A percentile compares a stretch with the other conserved stretches of the same genome.
Evolutionary conservation across 1,140 invertebrate species (phyloP).

Genomic region (Cydia fagiglandana): DNA sequence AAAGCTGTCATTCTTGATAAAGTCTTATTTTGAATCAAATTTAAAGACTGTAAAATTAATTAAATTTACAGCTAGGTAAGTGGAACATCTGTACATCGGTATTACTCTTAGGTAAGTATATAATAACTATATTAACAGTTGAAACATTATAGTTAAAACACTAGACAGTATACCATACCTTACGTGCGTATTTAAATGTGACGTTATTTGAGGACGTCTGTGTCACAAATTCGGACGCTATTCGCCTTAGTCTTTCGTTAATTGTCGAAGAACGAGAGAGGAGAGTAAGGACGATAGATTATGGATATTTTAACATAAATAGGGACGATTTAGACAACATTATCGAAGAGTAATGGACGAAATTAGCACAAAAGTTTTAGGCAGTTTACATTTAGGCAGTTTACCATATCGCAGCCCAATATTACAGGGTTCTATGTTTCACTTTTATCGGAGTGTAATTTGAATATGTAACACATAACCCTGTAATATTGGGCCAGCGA

Average conservation of each 20-base stretch:
- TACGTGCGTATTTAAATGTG: background rate
- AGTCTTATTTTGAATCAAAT: background rate
- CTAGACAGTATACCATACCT: slow-evolving; percentile 7
- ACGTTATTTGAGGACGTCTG: background rate
- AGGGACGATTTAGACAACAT: background rate
- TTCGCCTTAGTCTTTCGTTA: background rate
- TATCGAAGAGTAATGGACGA: too few relatives aligned
- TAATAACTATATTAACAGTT: background rate
- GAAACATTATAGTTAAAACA: background rate
- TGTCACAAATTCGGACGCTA: background rate
- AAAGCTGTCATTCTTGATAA: background rate
- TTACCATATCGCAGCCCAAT: too few relatives aligned
- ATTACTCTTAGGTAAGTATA: background rate
- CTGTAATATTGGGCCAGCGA: too few relatives aligned
- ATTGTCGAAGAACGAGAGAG: background rate
- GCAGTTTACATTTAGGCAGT: background rate
- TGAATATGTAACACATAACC: too few relatives aligned
- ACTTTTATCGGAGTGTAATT: too few relatives aligned
- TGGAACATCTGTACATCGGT: background rate
- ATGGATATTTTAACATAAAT: background rate
- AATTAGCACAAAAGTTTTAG: background rate
- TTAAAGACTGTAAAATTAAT: background rate
- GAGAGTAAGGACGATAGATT: background rate
- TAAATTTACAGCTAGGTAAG: background rate
- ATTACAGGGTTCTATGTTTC: too few relatives aligned